phyloP scores from a whole-genome alignment of 2,113 vertebrate genomes.

The Tragulus kanchil region DNA sequence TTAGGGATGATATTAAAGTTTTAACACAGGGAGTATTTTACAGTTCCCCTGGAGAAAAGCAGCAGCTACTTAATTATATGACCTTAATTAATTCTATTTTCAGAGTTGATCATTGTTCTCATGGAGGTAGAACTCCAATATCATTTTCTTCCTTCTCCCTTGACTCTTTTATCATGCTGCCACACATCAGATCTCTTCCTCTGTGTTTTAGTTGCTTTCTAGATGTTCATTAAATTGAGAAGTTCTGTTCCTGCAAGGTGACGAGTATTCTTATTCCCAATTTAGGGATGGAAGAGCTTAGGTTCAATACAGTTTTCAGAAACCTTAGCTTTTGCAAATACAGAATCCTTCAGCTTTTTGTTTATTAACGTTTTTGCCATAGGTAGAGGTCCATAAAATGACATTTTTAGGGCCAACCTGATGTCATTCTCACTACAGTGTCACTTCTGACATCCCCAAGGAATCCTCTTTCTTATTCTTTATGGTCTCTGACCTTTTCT shows the following conservation, averaged over 20 bases:
- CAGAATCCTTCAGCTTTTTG: not conserved
- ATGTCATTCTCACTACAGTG: not conserved
- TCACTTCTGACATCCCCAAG: not conserved
- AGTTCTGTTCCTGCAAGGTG: not conserved
- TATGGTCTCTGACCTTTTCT: not conserved
- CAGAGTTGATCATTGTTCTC: constrained; percentile 46
- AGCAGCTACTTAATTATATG: constrained; percentile 5
- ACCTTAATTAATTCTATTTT: constrained; percentile 27
- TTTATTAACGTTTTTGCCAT: not conserved
- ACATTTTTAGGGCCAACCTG: not conserved
- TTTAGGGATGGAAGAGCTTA: not conserved
- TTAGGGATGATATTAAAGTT: not conserved
- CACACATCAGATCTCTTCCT: not conserved
- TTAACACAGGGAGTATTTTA: constrained; percentile 21
- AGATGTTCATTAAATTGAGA: not conserved
- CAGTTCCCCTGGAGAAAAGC: constrained; percentile 22
- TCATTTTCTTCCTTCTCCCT: not conserved
- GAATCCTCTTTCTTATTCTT: not conserved
- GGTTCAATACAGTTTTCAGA: constrained; percentile 9
- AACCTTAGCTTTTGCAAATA: constrained; percentile 38
- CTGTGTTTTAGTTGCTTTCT: not conserved
- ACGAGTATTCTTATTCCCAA: not conserved
- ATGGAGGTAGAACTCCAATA: not conserved
- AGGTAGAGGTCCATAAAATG: not conserved
- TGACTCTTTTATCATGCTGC: not conserved